A percentile compares a stretch with the other conserved stretches of the same genome.
Conservation (phyloP, 1,140 invertebrate species). For the Daktulosphaira vitifoliae region DNA sequence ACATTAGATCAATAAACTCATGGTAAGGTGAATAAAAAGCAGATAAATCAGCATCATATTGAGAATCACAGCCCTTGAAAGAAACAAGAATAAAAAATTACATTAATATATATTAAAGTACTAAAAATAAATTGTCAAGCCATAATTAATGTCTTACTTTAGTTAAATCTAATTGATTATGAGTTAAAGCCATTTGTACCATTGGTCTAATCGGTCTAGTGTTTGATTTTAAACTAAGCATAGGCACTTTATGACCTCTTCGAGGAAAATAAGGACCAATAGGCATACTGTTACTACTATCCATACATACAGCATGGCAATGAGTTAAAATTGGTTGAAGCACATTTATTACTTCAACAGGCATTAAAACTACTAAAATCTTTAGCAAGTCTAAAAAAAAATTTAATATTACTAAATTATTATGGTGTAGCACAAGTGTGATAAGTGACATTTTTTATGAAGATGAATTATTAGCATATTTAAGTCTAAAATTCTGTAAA, state of each 20-base stretch:
- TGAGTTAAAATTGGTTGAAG: slow-evolving; percentile 74
- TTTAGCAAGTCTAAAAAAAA: slow-evolving; percentile 64
- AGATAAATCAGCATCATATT: slow-evolving; percentile 66
- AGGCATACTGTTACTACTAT: slow-evolving; percentile 57
- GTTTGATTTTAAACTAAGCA: slow-evolving; percentile 40
- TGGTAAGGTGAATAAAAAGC: slow-evolving; percentile 77
- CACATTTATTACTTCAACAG: slow-evolving; percentile 68
- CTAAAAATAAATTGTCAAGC: background rate
- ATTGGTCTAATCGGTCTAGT: slow-evolving; percentile 65
- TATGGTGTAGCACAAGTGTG: too few relatives aligned
- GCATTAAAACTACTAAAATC: slow-evolving; percentile 73
- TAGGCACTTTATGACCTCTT: slow-evolving; percentile 46
- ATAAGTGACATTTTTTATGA: too few relatives aligned
- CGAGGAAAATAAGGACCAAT: slow-evolving; percentile 65
- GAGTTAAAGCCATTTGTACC: slow-evolving; percentile 74
- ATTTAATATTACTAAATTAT: too few relatives aligned
- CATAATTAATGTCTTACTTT: slow-evolving; percentile 16
- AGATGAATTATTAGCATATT: too few relatives aligned
- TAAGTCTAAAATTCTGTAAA: too few relatives aligned
- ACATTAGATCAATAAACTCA: slow-evolving; percentile 75
- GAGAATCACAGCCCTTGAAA: slow-evolving; percentile 59
- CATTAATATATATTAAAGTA: background rate
- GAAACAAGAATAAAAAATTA: slow-evolving; percentile 19
- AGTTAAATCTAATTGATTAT: slow-evolving; percentile 29
- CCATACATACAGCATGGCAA: slow-evolving; percentile 71